Conservation (phyloP, 2,797 vertebrate genomes). For the Clarias pachynema region DNA sequence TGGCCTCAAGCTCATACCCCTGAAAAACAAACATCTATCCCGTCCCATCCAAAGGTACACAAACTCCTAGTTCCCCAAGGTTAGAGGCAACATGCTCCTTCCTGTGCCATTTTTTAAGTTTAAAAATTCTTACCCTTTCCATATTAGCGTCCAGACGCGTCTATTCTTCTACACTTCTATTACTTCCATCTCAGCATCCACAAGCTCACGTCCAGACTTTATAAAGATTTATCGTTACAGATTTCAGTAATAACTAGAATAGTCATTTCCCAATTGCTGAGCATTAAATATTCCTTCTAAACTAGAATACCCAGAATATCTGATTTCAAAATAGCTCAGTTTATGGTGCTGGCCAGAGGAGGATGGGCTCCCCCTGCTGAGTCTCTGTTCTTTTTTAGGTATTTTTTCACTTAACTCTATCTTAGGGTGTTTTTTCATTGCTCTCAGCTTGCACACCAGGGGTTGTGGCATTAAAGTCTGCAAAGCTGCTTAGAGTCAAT, state of each 20-base stretch:
- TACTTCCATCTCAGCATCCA: neutral
- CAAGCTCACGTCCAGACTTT: too few species aligned
- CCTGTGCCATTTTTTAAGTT: neutral
- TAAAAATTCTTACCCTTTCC: too few species aligned
- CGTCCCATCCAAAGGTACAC: neutral
- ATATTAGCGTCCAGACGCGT: neutral
- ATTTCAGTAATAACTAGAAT: neutral
- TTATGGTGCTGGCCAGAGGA: neutral
- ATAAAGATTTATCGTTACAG: too few species aligned
- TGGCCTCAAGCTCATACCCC: too few species aligned
- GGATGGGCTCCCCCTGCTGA: neutral
- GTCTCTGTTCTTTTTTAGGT: neutral
- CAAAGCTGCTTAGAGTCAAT: neutral
- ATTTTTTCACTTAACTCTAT: neutral
- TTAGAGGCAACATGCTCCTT: neutral
- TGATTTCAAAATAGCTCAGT: neutral
- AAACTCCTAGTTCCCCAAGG: too few species aligned
- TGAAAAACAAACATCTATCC: too few species aligned
- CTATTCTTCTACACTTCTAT: too few species aligned
- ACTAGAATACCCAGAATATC: neutral
- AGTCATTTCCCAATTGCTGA: neutral
- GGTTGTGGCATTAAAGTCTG: neutral
- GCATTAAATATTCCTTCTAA: neutral
- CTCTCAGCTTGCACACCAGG: constrained; percentile 3
- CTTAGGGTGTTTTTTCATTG: neutral